Conservation (phyloP, 30 jellyfish, hydroid and myxozoan species). For the Rhopilema esculentum region DNA sequence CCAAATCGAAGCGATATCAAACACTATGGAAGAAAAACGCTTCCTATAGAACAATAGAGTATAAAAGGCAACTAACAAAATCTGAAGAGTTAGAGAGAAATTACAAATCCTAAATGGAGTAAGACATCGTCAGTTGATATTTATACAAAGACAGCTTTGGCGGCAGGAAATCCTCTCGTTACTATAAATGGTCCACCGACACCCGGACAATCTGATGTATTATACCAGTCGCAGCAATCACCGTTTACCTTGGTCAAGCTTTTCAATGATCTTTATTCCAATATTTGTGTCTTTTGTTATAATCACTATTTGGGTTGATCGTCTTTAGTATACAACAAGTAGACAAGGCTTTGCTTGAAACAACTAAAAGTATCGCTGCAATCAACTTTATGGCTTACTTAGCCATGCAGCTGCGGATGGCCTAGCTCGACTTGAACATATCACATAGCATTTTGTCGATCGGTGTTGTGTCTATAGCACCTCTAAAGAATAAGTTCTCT, state of each 20-base stretch:
- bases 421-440: conserved; percentile 92
- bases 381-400: background rate
- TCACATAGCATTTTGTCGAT: conserved; percentile 92
- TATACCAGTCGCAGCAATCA: background rate
- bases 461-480: conserved; percentile 95
- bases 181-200: background rate
- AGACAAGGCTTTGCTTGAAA: too few species aligned
- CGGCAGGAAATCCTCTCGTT: background rate
- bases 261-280: too few species aligned
- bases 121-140: too few species aligned
- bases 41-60: background rate
- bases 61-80: too few species aligned
- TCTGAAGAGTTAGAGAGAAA: too few species aligned
- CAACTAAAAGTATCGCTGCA: background rate
- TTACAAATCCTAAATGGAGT: too few species aligned
- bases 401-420: background rate
- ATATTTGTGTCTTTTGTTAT: too few species aligned
- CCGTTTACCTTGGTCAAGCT: too few species aligned
- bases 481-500: conserved; percentile 88
- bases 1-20: conserved; percentile 2
- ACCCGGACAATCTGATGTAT: background rate
- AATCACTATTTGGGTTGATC: too few species aligned
- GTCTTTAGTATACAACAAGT: too few species aligned
- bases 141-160: too few species aligned
- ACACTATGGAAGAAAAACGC: background rate